These are phyloP conservation scores for Chionomys nivalis DNA, from an alignment of 2,113 vertebrate species.

Conservation along the genomic window DNA sequence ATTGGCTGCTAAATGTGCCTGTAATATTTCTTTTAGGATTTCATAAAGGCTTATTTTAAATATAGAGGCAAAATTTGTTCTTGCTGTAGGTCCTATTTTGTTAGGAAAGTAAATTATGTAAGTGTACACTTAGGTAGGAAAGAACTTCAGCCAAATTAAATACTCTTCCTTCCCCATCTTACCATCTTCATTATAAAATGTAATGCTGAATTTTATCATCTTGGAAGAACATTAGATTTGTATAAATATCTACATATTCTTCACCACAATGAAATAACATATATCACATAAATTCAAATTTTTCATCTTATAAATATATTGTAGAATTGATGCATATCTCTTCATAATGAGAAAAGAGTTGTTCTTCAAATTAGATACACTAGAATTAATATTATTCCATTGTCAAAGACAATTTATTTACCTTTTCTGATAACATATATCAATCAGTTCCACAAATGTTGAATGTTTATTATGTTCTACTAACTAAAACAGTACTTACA, in stretches of 20 bases:
- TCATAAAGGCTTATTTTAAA: constrained; percentile 71
- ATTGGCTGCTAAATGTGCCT: constrained; percentile 26
- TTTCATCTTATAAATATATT: constrained; percentile 21
- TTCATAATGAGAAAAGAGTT: background rate
- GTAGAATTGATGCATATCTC: background rate
- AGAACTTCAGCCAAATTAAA: constrained; percentile 63
- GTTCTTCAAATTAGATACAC: background rate
- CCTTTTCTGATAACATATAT: background rate
- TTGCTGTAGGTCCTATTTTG: background rate
- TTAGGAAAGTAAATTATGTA: constrained; percentile 20
- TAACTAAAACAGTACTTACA: background rate
- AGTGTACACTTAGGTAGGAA: constrained; percentile 55
- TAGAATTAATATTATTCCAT: background rate
- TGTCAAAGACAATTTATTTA: background rate
- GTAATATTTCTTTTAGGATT: constrained; percentile 52
- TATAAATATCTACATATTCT: constrained; percentile 9
- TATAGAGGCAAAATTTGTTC: constrained; percentile 56
- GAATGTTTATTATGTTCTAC: background rate
- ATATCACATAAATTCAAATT: background rate
- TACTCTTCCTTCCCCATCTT: constrained; percentile 23
- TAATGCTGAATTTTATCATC: constrained; percentile 29
- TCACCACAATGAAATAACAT: constrained; percentile 59
- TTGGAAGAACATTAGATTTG: background rate
- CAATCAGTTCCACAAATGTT: constrained; percentile 16
- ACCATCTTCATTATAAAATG: constrained; percentile 47